phyloP scores from a whole-genome alignment of 2,888 invertebrate genomes.

The Hypsopygia costalis region DNA sequence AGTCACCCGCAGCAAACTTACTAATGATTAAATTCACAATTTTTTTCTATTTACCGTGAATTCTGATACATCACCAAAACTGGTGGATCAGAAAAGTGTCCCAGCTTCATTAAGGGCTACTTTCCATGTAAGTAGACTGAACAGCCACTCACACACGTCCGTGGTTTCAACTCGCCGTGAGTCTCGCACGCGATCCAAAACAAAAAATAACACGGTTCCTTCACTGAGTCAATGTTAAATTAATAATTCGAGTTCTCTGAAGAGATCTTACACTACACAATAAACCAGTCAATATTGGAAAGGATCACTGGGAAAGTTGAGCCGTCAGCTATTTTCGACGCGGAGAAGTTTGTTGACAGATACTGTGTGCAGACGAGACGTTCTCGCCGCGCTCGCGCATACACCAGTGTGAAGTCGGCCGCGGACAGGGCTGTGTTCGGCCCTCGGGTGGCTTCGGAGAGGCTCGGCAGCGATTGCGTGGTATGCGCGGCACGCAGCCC shows the following conservation, averaged over 20 bases:
- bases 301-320: conserved; percentile 55
- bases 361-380: conserved; percentile 66
- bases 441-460: conserved; percentile 52
- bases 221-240: conserved; percentile 59
- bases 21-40: conserved; percentile 40
- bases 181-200: conserved; percentile 74
- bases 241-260: conserved; percentile 48
- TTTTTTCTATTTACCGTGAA: conserved; percentile 62
- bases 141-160: conserved; percentile 76
- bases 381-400: conserved; percentile 78
- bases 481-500: conserved; percentile 71
- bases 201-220: conserved; percentile 74
- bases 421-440: conserved; percentile 35
- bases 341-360: conserved; percentile 76
- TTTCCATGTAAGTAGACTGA: conserved; percentile 67
- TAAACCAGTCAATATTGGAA: conserved; percentile 61
- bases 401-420: conserved; percentile 76
- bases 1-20: conserved; percentile 56
- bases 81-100: conserved; percentile 43
- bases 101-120: conserved; percentile 64
- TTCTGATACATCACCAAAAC: conserved; percentile 61
- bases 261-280: conserved; percentile 57
- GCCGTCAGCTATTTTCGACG: conserved; percentile 59
- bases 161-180: conserved; percentile 58
- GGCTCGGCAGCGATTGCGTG: conserved; percentile 53